Conservation (phyloP, 2,113 vertebrate genomes). For the Ploceus nigricollis region DNA sequence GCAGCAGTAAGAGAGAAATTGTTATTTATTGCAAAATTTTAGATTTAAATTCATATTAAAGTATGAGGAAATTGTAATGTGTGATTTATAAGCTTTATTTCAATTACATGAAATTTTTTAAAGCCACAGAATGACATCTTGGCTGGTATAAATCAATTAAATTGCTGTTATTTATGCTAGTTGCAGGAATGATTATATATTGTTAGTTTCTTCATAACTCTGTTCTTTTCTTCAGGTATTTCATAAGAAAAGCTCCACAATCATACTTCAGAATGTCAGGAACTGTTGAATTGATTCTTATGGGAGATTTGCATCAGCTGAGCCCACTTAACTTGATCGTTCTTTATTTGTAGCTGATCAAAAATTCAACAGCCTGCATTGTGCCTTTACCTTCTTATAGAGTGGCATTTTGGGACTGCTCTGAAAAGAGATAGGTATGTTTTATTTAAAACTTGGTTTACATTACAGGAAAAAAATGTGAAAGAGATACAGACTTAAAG, state of each 20-base stretch:
- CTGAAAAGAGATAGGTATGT: neutral
- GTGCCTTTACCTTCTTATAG: neutral
- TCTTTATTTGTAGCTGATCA: neutral
- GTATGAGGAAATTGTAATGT: neutral
- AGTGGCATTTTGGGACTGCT: neutral
- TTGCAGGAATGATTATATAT: neutral
- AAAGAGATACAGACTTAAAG: neutral
- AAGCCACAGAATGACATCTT: neutral
- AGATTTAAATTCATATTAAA: slow-evolving; percentile 13
- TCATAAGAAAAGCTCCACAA: neutral
- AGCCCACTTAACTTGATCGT: neutral
- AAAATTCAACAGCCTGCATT: neutral
- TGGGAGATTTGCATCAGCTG: neutral
- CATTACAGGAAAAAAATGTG: neutral
- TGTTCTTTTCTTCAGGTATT: neutral
- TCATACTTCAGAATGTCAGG: neutral
- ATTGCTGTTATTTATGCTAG: neutral
- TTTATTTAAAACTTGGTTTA: neutral
- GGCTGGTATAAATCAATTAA: neutral
- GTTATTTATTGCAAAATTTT: neutral
- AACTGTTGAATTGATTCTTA: neutral
- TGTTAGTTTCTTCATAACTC: neutral
- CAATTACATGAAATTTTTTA: neutral
- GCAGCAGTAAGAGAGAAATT: neutral
- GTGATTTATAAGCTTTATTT: slow-evolving; percentile 4